Conservation (phyloP, 2,797 vertebrate genomes). For the Pipistrellus nathusii region DNA sequence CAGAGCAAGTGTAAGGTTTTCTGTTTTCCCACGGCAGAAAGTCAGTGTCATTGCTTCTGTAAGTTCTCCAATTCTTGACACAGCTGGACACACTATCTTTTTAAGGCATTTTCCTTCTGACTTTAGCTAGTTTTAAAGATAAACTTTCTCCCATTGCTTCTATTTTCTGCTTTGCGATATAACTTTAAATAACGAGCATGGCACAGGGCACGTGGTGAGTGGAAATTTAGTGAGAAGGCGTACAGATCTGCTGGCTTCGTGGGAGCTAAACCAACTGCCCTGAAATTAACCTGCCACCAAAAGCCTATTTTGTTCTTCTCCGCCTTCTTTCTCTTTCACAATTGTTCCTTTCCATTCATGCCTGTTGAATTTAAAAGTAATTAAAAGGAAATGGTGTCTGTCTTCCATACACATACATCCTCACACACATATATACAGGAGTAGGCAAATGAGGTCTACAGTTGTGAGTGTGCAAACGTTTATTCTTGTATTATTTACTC, state of each 20-base stretch:
- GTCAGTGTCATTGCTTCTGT: background rate
- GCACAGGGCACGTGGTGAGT: background rate
- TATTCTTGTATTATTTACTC: background rate
- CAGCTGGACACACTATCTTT: background rate
- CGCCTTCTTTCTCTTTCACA: background rate
- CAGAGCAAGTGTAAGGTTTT: conserved; percentile 24
- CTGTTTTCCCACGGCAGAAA: background rate
- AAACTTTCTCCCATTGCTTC: background rate
- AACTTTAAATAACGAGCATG: conserved; percentile 44
- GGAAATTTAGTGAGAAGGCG: background rate
- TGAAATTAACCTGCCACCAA: conserved; percentile 17
- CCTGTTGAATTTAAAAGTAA: conserved; percentile 1
- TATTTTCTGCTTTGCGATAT: conserved; percentile 25
- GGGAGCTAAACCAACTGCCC: background rate
- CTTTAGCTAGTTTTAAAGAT: conserved; percentile 43
- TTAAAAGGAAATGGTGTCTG: background rate
- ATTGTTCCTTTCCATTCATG: background rate
- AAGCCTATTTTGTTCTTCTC: background rate
- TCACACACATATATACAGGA: background rate
- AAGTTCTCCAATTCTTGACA: conserved; percentile 37
- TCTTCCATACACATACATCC: background rate
- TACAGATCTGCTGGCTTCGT: conserved; percentile 12
- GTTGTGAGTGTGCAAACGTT: background rate
- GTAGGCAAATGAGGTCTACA: background rate
- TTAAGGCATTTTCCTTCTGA: conserved; percentile 4